Evolutionary conservation across 1,140 invertebrate species (phyloP), one percentile per base, ranked within the genome.

Genomic region (Littorina saxatilis): DNA sequence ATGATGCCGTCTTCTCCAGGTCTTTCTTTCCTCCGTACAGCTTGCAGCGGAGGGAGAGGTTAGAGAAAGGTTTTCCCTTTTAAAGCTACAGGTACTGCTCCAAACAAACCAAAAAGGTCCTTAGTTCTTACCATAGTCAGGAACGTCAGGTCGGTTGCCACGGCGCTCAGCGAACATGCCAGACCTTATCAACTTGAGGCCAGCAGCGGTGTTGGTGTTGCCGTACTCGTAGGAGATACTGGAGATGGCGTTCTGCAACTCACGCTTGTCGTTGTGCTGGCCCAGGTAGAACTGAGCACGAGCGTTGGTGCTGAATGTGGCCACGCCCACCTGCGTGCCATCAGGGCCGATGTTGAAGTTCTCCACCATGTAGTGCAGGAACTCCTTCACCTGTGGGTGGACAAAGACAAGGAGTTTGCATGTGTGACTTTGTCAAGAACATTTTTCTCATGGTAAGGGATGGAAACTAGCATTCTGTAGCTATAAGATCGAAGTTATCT

Each of bases 121-220:
- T n/a, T n/a, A n/a, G n/a, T n/a, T n/a, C 89, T 84, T 85, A 91
- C 91, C 70, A 75, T 88, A 87, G 79, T 91, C 88, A 17, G 86
- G 84, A 27, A 86, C 84, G 43, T 88, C 73, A 2, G 68, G 43
- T 76, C 90, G 79, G 77, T 91, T 87, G 20, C 88, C 89, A 43
- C 81, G 82, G 11, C 73, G 39, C 2, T 35, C 47, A 52, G 82
- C 79, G 43, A 91, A 87, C 75, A 90, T 83, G 15, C 78, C 55
- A 47, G 85, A 79, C 55, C 89, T 47, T 5, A 87, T 84, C 23
- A 88, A 82, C 58, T 86, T 85, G n/a, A 91, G 82, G 27, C 87
- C 90, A 37, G 82, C 81, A 13, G 87, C 88, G 13, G 90, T 88
- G 79, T 91, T 91, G 1, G 89, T 90, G 77, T 89, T 89, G 37